A percentile compares a stretch with the other conserved stretches of the same genome.
Conservation (phyloP, 2,113 vertebrate genomes). For the Syngnathus scovelli region DNA sequence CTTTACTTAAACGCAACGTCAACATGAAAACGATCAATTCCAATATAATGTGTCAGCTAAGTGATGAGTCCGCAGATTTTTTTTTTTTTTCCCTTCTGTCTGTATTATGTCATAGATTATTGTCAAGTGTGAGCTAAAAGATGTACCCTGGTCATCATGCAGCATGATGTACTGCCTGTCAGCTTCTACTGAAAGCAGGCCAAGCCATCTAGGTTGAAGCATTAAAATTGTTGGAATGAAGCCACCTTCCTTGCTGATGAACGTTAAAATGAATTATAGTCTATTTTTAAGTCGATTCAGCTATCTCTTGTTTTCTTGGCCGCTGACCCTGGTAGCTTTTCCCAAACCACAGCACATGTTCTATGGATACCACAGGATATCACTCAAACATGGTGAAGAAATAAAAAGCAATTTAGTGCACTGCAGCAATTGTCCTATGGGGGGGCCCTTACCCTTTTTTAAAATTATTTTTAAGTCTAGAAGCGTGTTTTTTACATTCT, state of each 20-base stretch:
- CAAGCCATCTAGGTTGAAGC: slow-evolving; percentile 27
- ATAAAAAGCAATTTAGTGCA: neutral
- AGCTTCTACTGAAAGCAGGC: slow-evolving; percentile 8
- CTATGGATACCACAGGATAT: neutral
- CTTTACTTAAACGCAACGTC: slow-evolving; percentile 39
- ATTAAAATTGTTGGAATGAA: neutral
- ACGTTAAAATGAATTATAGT: neutral
- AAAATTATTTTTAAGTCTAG: too few relatives aligned
- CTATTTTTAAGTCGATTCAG: neutral
- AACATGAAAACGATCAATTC: slow-evolving; percentile 23
- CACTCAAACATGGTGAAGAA: neutral
- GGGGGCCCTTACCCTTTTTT: neutral
- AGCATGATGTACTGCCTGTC: slow-evolving; percentile 36
- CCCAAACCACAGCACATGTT: neutral
- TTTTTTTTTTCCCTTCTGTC: slow-evolving; percentile 18
- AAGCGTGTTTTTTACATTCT: too few relatives aligned
- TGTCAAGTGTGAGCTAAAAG: slow-evolving; percentile 19
- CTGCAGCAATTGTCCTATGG: neutral
- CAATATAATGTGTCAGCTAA: slow-evolving; percentile 34
- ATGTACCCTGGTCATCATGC: slow-evolving; percentile 22
- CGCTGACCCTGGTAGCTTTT: neutral
- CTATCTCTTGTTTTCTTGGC: neutral
- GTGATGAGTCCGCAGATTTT: slow-evolving; percentile 16
- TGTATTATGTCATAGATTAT: slow-evolving; percentile 32
- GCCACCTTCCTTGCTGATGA: neutral